phyloP scores from a whole-genome alignment of 2,113 vertebrate genomes.

The Epinephelus moara region DNA sequence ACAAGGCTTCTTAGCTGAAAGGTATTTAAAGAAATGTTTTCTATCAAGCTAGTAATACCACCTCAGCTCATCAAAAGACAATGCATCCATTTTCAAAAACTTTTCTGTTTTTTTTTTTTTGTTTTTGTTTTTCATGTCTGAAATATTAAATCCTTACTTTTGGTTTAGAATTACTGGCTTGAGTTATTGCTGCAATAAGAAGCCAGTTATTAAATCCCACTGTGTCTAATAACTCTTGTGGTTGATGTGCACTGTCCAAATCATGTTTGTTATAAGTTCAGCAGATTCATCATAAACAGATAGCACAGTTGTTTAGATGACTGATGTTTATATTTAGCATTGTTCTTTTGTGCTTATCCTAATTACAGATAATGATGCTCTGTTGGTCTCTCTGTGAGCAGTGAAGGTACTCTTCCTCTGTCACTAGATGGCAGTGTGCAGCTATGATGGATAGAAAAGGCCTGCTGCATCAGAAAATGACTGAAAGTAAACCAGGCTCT shows the following conservation, averaged over 20 bases:
- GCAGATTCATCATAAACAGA: slow-evolving; percentile 37
- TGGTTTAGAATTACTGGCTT: slow-evolving; percentile 13
- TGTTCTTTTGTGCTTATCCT: slow-evolving; percentile 23
- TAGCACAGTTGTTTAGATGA: slow-evolving; percentile 28
- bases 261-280: slow-evolving; percentile 15
- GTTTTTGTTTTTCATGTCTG: not conserved
- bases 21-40: too few relatives aligned
- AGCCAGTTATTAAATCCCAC: slow-evolving; percentile 14
- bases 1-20: too few relatives aligned
- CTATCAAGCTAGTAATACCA: too few relatives aligned
- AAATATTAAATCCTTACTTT: not conserved
- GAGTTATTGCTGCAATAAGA: slow-evolving; percentile 48
- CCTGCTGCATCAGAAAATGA: slow-evolving; percentile 5
- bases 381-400: not conserved
- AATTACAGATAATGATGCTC: slow-evolving; percentile 17
- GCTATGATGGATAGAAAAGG: not conserved
- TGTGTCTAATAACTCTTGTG: slow-evolving; percentile 20
- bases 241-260: slow-evolving; percentile 14
- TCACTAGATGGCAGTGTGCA: slow-evolving; percentile 73
- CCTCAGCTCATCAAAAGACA: too few relatives aligned
- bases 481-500: not conserved
- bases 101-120: not conserved
- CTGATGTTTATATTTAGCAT: slow-evolving; percentile 26
- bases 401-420: not conserved
- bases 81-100: not conserved